These are phyloP conservation scores for Aurelia sp. DNA, from an alignment of 30 jellyfish, hydroid and myxozoan species.

Conservation along the genomic window DNA sequence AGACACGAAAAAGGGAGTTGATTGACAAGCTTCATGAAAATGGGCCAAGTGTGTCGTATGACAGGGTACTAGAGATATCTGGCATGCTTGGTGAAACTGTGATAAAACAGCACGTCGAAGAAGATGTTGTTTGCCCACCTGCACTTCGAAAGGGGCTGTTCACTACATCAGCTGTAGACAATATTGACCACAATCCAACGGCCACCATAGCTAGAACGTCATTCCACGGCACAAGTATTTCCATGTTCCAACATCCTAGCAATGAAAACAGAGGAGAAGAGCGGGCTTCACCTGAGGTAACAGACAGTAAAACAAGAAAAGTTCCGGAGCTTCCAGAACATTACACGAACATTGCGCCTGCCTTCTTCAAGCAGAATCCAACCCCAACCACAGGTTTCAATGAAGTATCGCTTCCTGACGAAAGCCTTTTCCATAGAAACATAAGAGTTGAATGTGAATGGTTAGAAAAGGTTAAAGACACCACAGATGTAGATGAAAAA, in stretches of 20 bases:
- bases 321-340: slow-evolving; percentile 15
- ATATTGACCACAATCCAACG: slow-evolving; percentile 64
- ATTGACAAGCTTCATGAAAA: slow-evolving; percentile 11
- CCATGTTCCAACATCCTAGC: not conserved
- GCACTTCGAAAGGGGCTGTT: slow-evolving; percentile 14
- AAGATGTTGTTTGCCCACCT: slow-evolving; percentile 65
- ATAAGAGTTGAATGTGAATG: not conserved
- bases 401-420: not conserved
- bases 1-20: slow-evolving; percentile 20
- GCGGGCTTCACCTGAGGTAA: not conserved
- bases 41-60: slow-evolving; percentile 49
- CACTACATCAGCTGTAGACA: slow-evolving; percentile 71
- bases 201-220: slow-evolving; percentile 49
- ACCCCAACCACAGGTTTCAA: not conserved
- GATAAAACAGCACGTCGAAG: not conserved
- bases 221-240: slow-evolving; percentile 52
- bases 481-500: slow-evolving; percentile 12
- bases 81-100: not conserved
- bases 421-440: not conserved
- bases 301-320: slow-evolving; percentile 2
- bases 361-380: slow-evolving; percentile 1
- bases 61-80: slow-evolving; percentile 31
- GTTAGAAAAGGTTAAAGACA: slow-evolving; percentile 8
- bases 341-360: slow-evolving; percentile 2
- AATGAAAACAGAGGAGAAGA: not conserved